Evolutionary conservation across 2,797 vertebrate genomes (phyloP), one percentile per base, ranked within the genome.

Genomic region (Trachops cirrhosus): DNA sequence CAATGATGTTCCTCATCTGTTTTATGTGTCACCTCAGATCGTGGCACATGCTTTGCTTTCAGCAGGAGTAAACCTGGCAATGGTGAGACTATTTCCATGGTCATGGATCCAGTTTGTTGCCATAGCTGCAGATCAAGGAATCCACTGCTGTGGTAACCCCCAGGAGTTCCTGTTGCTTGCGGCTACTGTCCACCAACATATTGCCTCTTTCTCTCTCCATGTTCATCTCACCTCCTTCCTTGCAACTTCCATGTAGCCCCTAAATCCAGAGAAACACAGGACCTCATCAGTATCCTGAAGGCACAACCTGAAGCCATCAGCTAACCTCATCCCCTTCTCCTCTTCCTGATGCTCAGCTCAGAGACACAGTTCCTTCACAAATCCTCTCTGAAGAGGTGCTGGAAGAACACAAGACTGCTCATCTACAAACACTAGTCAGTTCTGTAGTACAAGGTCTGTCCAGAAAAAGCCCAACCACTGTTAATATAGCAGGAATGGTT

Each of bases 101-200:
- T 32, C 50, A 29, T 18, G 32, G 41, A 22, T 22, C 21, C 41
- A 18, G 12, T 9, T 21, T 26, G 19, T n/a, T 32, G 3, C 10
- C 1, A 32, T 37, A 5, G 1, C 26, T 48, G 0, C 68, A 46
- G n/a, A 48, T 19, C 3, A 3, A 48, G 26, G 19, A 26, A 68
- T 7, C 1, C 26, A 37, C 24, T 48, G 26, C 4, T 34, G 1
- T 2, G 34, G 29, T 9, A 41, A 39, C 59, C 41, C 41, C 26
- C 8, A 4, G 62, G 10, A 6, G 50, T 1, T 29, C n/a, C 50
- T n/a, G 9, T 52, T 67, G n/a, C 9, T 9, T 3, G 0, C 9
- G 16, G 50, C 34, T 57, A 5, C 29, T n/a, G 3, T 16, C 29
- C 4, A 2, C 71, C 62, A 50, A 41, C 64, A 29, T 77, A 59